Base-by-base conservation (phyloP, 1,140 invertebrate species). In the Phocides pigmalion region DNA sequence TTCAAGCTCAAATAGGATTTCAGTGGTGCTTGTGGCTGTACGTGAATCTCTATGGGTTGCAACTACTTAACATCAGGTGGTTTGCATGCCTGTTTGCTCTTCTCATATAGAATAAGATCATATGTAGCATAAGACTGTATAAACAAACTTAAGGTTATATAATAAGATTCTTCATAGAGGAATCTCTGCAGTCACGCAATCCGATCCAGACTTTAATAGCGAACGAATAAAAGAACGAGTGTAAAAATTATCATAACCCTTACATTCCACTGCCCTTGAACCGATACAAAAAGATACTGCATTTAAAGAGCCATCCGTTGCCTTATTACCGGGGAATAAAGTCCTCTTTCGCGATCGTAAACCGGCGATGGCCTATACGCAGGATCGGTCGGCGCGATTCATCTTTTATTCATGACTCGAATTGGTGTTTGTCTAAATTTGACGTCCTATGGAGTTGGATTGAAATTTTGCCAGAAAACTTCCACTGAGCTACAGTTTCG, bases 401-500 rank as follows among this genome's bases (percentile, higher is more conserved):
- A 66, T 66, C 54, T 66, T 66, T 66, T 66, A 66, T 66, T 66
- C 64, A 66, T 61, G 64, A 59, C 46, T 58, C 17, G 56, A 61
- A 66, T 59, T 66, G 54, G 56, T 54, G 56, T 66, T 66, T 51
- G 56, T 66, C 54, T 59, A 66, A 61, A 66, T 58, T 61, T 66
- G 49, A 61, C 58, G 58, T 54, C 49, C 56, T 56, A 32, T 42
- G 28, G 37, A 49, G 63, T 19, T 51, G 44, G 44, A 49, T 65
- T 61, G 54, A 59, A 59, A 66, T 51, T 59, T 51, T 59, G 64
- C 54, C 64, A 66, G 64, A 51, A 59, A 66, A 49, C 37, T 65
- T 65, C 35, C 39, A 49, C 37, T 19, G 32, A 39, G 51, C 4
- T 49, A 46, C 53, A 58, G 53, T 65, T 50, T 44, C 35, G 59